Evolutionary conservation across 2,113 vertebrate species (phyloP).

Genomic region (Anoura caudifer): DNA sequence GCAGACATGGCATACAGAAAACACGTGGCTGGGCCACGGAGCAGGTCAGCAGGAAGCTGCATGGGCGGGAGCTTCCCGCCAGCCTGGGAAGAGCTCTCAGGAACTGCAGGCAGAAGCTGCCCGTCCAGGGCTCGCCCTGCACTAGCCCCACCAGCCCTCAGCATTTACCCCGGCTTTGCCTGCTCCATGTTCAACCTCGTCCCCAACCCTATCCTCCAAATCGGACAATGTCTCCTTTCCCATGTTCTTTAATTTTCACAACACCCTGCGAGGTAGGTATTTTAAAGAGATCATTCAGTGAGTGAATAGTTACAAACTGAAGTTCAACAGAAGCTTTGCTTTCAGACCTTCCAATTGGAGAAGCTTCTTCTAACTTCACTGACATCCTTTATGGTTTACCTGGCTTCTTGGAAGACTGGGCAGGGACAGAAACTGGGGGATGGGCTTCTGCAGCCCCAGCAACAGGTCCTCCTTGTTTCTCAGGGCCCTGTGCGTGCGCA

Average conservation of each 20-base stretch:
- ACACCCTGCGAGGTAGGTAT: neutral
- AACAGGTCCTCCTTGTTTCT: neutral
- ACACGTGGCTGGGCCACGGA: neutral
- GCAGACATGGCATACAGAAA: rapidly evolving
- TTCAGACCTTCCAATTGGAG: neutral
- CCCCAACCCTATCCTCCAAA: neutral
- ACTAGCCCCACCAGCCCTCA: no score
- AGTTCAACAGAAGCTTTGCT: neutral
- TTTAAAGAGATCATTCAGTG: neutral
- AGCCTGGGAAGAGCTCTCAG: neutral
- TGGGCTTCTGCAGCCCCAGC: neutral
- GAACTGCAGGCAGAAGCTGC: neutral
- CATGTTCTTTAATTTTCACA: neutral
- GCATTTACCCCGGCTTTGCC: neutral
- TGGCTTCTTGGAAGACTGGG: neutral
- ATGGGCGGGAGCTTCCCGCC: no score
- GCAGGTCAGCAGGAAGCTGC: neutral
- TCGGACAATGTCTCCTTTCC: neutral
- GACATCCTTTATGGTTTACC: neutral
- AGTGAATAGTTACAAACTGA: neutral
- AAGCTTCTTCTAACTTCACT: neutral
- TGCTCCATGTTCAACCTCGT: neutral
- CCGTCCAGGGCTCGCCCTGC: neutral
- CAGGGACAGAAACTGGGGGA: neutral
- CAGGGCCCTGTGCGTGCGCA: neutral